Evolutionary conservation across 2,797 vertebrate species (phyloP).

Genomic region (Phyllotis vaccarum): DNA sequence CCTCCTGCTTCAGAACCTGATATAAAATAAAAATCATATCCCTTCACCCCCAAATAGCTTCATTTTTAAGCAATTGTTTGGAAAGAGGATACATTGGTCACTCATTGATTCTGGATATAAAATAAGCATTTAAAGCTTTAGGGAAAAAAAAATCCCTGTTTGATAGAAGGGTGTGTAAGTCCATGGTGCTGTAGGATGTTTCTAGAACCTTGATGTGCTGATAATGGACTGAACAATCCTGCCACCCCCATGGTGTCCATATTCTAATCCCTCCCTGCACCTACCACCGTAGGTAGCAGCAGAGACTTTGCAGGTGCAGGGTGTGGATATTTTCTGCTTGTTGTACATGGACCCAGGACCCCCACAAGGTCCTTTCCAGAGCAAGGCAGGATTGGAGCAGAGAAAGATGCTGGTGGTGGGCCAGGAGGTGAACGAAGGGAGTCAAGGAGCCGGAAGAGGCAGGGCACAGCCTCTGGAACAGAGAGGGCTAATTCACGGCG

Average conservation of each 20-base stretch:
- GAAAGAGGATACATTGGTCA: not conserved
- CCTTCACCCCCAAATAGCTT: not conserved
- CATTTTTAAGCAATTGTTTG: not conserved
- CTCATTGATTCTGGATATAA: not conserved
- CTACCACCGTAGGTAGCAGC: not conserved
- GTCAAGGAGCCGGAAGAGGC: not conserved
- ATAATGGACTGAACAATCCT: too few species aligned
- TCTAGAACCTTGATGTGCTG: not conserved
- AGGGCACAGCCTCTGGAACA: not conserved
- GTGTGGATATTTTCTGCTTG: not conserved
- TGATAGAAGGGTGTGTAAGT: not conserved
- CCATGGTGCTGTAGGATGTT: fast-evolving
- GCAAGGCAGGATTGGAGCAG: too few species aligned
- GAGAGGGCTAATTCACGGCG: not conserved
- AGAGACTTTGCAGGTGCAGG: not conserved
- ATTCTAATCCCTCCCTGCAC: not conserved
- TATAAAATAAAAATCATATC: not conserved
- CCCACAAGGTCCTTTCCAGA: not conserved
- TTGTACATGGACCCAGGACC: too few species aligned
- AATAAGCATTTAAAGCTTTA: not conserved
- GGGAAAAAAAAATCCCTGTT: not conserved
- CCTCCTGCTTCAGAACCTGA: not conserved
- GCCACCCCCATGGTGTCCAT: fast-evolving
- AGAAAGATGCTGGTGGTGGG: not conserved
- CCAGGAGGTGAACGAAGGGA: not conserved